These are phyloP conservation scores for Diarsia brunnea DNA, from an alignment of 2,888 invertebrate genomes.

Conservation along the genomic window DNA sequence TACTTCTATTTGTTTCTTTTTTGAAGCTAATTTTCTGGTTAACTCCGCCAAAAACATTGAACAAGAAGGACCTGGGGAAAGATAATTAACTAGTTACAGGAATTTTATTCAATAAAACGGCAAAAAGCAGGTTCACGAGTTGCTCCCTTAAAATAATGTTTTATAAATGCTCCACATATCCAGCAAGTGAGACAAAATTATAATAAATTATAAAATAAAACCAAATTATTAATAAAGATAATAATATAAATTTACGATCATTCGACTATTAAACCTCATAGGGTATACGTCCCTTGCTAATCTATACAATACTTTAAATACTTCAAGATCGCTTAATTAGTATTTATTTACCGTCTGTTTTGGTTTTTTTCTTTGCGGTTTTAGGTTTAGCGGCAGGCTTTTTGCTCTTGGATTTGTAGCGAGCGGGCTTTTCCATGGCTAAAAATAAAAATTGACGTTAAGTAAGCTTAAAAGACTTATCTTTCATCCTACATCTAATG, in stretches of 20 bases:
- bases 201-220: no score
- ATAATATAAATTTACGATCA: no score
- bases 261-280: no score
- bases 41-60: slow-evolving; percentile 86
- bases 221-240: no score
- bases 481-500: background rate
- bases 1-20: slow-evolving; percentile 79
- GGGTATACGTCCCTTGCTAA: no score
- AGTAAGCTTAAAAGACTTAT: background rate
- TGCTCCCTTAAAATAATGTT: background rate
- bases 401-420: slow-evolving; percentile 81
- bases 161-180: background rate
- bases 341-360: slow-evolving; percentile 78
- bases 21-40: slow-evolving; percentile 80
- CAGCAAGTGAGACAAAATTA: background rate
- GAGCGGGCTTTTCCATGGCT: slow-evolving; percentile 82
- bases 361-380: slow-evolving; percentile 82
- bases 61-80: slow-evolving; percentile 81
- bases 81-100: background rate
- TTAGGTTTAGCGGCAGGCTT: slow-evolving; percentile 80
- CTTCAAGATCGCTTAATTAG: background rate
- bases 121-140: background rate
- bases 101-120: background rate
- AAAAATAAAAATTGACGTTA: slow-evolving; percentile 43
- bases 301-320: background rate